Evolutionary conservation across 2,888 invertebrate genomes (phyloP).

Genomic region (Synanthedon andrenaeformis): DNA sequence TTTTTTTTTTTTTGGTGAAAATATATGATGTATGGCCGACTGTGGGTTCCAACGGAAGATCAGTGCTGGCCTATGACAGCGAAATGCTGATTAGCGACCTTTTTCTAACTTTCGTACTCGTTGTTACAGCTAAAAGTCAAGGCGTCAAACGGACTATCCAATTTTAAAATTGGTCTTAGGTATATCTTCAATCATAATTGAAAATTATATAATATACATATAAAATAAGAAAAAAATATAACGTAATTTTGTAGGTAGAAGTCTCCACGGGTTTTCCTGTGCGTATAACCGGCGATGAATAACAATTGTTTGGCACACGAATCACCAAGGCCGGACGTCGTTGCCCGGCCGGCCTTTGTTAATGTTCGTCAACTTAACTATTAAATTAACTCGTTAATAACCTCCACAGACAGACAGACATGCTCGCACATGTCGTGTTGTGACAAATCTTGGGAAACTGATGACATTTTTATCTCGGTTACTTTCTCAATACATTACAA

Average conservation of each 20-base stretch:
- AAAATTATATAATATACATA: neutral
- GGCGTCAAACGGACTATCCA: neutral
- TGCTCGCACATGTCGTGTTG: too few species aligned
- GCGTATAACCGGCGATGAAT: slow-evolving; percentile 37
- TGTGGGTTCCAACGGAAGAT: too few species aligned
- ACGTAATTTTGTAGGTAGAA: slow-evolving; percentile 1
- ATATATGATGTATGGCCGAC: too few species aligned
- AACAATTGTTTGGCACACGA: slow-evolving; percentile 47
- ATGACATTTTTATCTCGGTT: too few species aligned
- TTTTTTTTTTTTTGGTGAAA: too few species aligned
- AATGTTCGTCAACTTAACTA: slow-evolving; percentile 9
- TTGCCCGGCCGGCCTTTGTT: slow-evolving; percentile 16
- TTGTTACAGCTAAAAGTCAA: too few species aligned
- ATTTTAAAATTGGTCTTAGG: neutral
- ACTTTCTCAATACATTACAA: too few species aligned
- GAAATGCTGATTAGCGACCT: too few species aligned
- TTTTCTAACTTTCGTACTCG: too few species aligned
- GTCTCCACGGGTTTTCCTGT: slow-evolving; percentile 24
- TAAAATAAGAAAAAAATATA: neutral
- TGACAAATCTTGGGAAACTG: too few species aligned
- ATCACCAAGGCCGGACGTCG: slow-evolving; percentile 52
- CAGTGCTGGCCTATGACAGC: too few species aligned
- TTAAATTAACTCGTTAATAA: neutral
- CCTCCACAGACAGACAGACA: too few species aligned
- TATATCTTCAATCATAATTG: neutral